Conservation (phyloP, 2,888 invertebrate genomes). For the Polia nebulosa region DNA sequence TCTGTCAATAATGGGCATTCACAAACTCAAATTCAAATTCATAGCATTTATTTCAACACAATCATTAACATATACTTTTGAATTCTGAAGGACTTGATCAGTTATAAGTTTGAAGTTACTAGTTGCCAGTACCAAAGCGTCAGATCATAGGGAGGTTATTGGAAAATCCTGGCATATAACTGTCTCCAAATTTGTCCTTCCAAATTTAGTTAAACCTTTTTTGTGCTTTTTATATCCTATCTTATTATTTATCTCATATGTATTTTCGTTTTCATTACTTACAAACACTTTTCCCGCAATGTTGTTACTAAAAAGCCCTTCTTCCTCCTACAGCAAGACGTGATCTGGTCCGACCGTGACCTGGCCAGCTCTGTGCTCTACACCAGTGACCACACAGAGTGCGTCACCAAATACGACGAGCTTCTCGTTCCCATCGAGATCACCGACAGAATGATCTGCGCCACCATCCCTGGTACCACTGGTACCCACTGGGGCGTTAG, state of each 20-base stretch:
- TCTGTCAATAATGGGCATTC: not conserved
- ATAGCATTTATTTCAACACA: not conserved
- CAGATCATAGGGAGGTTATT: not conserved
- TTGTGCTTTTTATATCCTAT: no score
- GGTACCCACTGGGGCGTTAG: conserved; percentile 70
- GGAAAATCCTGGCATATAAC: not conserved
- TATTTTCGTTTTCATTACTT: not conserved
- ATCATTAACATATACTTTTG: not conserved
- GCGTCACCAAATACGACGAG: conserved; percentile 72
- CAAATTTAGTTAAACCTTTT: not conserved
- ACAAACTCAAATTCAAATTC: not conserved
- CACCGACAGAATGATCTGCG: conserved; percentile 77
- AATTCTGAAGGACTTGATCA: not conserved
- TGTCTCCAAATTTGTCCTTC: not conserved
- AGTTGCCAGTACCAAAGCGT: not conserved
- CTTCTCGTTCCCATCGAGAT: conserved; percentile 47
- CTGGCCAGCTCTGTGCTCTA: conserved; percentile 75
- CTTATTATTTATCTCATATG: not conserved
- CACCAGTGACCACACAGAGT: conserved; percentile 75
- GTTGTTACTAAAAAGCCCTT: not conserved
- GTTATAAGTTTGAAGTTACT: not conserved
- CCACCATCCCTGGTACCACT: conserved; percentile 62
- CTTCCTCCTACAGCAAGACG: conserved; percentile 65
- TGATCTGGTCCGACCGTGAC: conserved; percentile 56
- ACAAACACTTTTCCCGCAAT: not conserved